phyloP scores from a whole-genome alignment of 2,888 invertebrate species.

The Anthrax anthrax region DNA sequence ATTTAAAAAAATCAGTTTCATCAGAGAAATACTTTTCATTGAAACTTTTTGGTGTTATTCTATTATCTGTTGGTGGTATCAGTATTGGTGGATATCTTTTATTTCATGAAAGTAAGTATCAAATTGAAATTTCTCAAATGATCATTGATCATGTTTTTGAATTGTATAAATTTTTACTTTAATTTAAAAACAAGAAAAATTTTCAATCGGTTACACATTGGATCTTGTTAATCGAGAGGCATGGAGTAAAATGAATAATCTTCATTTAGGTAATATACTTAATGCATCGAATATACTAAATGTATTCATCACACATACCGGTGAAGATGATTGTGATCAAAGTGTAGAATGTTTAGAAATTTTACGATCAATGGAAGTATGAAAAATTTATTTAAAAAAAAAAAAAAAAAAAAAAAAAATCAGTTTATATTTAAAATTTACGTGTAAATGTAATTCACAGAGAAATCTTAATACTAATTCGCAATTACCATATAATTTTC shows the following conservation, averaged over 20 bases:
- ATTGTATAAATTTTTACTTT: too few relatives aligned
- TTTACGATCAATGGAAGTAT: slow-evolving; percentile 35
- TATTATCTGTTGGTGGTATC: neutral
- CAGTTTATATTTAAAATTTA: neutral
- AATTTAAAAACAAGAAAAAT: too few relatives aligned
- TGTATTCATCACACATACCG: slow-evolving; percentile 36
- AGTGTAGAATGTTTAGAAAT: slow-evolving; percentile 26
- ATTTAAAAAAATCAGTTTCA: neutral
- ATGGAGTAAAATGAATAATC: slow-evolving; percentile 19
- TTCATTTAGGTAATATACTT: slow-evolving; percentile 11
- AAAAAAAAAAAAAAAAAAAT: too few relatives aligned
- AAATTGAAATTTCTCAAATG: too few relatives aligned
- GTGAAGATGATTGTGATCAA: slow-evolving; percentile 27
- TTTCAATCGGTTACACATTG: slow-evolving; percentile 17
- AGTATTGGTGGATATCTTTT: neutral
- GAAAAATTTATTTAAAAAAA: neutral
- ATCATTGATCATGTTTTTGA: too few relatives aligned
- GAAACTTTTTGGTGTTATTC: neutral
- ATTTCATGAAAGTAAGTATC: neutral
- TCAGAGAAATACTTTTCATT: neutral
- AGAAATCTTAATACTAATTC: neutral
- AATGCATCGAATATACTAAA: slow-evolving; percentile 21
- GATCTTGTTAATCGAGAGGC: slow-evolving; percentile 23
- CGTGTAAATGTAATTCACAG: neutral
- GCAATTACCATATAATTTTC: slow-evolving; percentile 36